phyloP scores from a whole-genome alignment of 2,888 invertebrate species.

The Platycheirus rosarum region DNA sequence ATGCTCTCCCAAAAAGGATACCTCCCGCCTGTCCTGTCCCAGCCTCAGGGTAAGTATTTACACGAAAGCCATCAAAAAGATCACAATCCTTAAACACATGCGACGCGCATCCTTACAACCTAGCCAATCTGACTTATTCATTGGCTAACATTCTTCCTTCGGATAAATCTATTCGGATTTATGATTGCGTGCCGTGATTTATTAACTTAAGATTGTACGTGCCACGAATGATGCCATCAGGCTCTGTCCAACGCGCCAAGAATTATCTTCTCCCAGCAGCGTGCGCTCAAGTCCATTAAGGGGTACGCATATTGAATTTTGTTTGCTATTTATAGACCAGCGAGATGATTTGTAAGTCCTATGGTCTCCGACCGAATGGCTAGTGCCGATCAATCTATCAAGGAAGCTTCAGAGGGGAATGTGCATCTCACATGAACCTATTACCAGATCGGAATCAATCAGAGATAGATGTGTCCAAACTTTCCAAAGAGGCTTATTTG shows the following conservation, averaged over 20 bases:
- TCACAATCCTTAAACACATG: slow-evolving; percentile 17
- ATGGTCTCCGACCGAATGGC: not conserved
- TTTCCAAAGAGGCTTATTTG: slow-evolving; percentile 43
- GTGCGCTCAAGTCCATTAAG: slow-evolving; percentile 17
- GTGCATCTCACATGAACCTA: slow-evolving; percentile 38
- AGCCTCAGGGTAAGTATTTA: slow-evolving; percentile 1
- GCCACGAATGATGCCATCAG: slow-evolving; percentile 29
- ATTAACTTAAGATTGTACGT: slow-evolving; percentile 65
- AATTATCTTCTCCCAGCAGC: slow-evolving; percentile 8
- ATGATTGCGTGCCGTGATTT: slow-evolving; percentile 65
- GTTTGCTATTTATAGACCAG: slow-evolving; percentile 47
- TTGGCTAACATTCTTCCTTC: slow-evolving; percentile 46
- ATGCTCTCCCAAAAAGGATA: not conserved
- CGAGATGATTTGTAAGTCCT: slow-evolving; percentile 54
- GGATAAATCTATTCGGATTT: slow-evolving; percentile 56
- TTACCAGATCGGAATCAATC: slow-evolving; percentile 61
- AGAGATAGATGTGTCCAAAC: slow-evolving; percentile 49
- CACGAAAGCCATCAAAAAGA: slow-evolving; percentile 13
- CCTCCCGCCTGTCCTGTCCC: not conserved
- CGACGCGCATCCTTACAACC: not conserved
- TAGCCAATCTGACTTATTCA: slow-evolving; percentile 42
- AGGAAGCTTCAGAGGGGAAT: slow-evolving; percentile 50
- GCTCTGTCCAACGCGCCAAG: slow-evolving; percentile 1
- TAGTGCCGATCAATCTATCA: slow-evolving; percentile 55
- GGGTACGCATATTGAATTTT: slow-evolving; percentile 40